These are phyloP conservation scores for Pegoplata infirma DNA, from an alignment of 2,888 invertebrate species.

Conservation along the genomic window DNA sequence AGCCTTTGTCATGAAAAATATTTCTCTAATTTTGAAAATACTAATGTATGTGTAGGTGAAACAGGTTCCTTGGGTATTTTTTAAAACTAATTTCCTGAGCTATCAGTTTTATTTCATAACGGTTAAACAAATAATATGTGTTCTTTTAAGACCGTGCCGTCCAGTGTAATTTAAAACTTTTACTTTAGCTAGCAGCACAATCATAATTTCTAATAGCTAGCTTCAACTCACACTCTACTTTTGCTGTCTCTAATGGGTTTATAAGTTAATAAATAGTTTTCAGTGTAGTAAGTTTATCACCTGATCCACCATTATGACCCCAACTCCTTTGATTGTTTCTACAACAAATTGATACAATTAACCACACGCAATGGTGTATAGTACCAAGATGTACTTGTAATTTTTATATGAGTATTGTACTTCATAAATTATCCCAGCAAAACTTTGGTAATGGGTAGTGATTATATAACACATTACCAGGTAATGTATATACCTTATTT, in stretches of 20 bases:
- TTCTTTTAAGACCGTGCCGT: too few species aligned
- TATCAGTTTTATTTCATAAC: too few species aligned
- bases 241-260: neutral
- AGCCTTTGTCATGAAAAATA: too few species aligned
- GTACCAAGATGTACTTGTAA: neutral
- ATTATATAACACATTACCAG: too few species aligned
- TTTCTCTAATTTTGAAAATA: too few species aligned
- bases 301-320: neutral
- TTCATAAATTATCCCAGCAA: neutral
- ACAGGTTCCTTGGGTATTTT: too few species aligned
- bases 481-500: too few species aligned
- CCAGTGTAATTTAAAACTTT: neutral
- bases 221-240: neutral
- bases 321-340: neutral
- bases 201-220: conserved; percentile 22
- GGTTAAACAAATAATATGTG: too few species aligned
- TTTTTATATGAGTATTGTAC: too few species aligned
- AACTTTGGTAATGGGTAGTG: too few species aligned
- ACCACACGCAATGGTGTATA: conserved; percentile 44
- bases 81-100: too few species aligned
- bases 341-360: conserved; percentile 37
- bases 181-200: neutral
- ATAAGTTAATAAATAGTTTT: conserved; percentile 40
- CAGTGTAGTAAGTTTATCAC: conserved; percentile 38
- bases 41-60: too few species aligned